Percentiles rank a stretch among this genome's conserved stretches.
These are phyloP conservation scores for Theretra japonica DNA, from an alignment of 2,888 invertebrate species.

Conservation along the genomic window DNA sequence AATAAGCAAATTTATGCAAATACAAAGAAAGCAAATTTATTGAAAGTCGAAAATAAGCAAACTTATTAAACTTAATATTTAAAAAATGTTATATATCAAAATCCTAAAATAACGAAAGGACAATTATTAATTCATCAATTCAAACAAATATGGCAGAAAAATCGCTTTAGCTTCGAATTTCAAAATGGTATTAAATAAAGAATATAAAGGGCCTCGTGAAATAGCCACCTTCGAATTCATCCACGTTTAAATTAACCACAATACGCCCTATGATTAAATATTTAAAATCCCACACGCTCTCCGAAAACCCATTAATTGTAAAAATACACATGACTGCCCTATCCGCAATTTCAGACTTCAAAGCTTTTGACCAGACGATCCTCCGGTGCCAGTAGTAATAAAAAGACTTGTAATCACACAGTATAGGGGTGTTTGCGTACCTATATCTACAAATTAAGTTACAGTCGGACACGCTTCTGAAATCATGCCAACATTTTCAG, in stretches of 20 bases:
- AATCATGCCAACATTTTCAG: slow-evolving; percentile 7
- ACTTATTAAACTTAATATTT: too few relatives aligned
- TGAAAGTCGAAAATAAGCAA: too few relatives aligned
- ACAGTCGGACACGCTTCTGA: not conserved
- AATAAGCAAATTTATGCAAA: too few relatives aligned
- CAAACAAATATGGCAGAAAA: too few relatives aligned
- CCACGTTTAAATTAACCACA: slow-evolving; percentile 24
- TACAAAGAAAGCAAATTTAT: too few relatives aligned
- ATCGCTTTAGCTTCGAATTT: not conserved
- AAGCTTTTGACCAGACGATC: slow-evolving; percentile 26
- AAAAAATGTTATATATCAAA: too few relatives aligned
- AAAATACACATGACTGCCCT: slow-evolving; percentile 28
- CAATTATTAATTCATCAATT: too few relatives aligned
- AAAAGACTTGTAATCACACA: slow-evolving; percentile 23
- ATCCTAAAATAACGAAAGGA: too few relatives aligned
- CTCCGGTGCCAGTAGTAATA: slow-evolving; percentile 17
- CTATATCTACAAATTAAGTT: slow-evolving; percentile 17
- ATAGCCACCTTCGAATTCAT: not conserved
- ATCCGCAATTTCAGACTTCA: slow-evolving; percentile 30
- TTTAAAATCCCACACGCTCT: slow-evolving; percentile 19
- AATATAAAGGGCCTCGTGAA: slow-evolving; percentile 10
- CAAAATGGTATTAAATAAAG: not conserved
- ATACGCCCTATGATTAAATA: slow-evolving; percentile 29
- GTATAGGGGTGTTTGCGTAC: not conserved
- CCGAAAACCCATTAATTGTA: slow-evolving; percentile 31